Evolutionary conservation across 1,140 invertebrate species (phyloP).

Genomic region (Cherax quadricarinatus): DNA sequence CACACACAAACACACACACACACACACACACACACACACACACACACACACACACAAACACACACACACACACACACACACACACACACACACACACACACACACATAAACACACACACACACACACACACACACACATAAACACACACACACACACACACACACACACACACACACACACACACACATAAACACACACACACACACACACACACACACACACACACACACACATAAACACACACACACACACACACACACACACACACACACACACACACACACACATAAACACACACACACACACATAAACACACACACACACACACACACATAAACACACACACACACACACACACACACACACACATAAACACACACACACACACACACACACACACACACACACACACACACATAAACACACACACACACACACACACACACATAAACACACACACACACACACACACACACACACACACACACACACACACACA

Average conservation of each 20-base stretch:
- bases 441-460: slow-evolving; percentile 24
- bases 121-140: slow-evolving; percentile 22
- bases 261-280: slow-evolving; percentile 19
- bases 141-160: slow-evolving; percentile 24
- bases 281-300: slow-evolving; percentile 19
- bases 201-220: slow-evolving; percentile 25
- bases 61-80: slow-evolving; percentile 22
- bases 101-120: slow-evolving; percentile 22
- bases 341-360: slow-evolving; percentile 21
- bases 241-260: slow-evolving; percentile 19
- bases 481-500: slow-evolving; percentile 25
- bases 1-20: slow-evolving; percentile 25
- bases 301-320: no score
- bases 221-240: slow-evolving; percentile 24
- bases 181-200: slow-evolving; percentile 16
- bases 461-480: slow-evolving; percentile 23
- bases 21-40: slow-evolving; percentile 23
- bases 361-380: slow-evolving; percentile 19
- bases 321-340: slow-evolving; percentile 13
- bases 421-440: slow-evolving; percentile 19
- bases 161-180: slow-evolving; percentile 26
- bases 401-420: slow-evolving; percentile 27
- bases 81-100: slow-evolving; percentile 20
- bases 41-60: slow-evolving; percentile 15
- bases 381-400: slow-evolving; percentile 17